Percentiles rank a stretch among this genome's conserved stretches.
Conservation (phyloP, 2,888 invertebrate genomes). For the Tholera decimalis region DNA sequence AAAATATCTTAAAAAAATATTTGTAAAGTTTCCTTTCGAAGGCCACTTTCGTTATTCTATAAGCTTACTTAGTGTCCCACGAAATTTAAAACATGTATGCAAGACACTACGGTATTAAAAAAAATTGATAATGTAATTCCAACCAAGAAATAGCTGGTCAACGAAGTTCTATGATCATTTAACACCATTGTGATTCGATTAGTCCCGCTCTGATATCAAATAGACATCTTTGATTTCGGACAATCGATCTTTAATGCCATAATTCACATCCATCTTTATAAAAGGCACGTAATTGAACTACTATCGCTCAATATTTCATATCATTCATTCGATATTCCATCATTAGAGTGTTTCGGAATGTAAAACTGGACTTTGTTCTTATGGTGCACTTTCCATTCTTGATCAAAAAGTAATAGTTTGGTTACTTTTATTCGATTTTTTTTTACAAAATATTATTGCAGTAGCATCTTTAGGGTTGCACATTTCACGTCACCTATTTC, state of each 20-base stretch:
- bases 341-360: slow-evolving; percentile 23
- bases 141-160: slow-evolving; percentile 57
- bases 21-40: too few relatives aligned
- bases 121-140: slow-evolving; percentile 32
- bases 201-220: slow-evolving; percentile 78
- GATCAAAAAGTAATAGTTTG: background rate
- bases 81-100: slow-evolving; percentile 23
- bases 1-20: too few relatives aligned
- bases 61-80: background rate
- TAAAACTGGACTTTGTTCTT: slow-evolving; percentile 16
- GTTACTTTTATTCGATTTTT: background rate
- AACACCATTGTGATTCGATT: slow-evolving; percentile 75
- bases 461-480: slow-evolving; percentile 33
- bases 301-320: slow-evolving; percentile 55
- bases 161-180: slow-evolving; percentile 64
- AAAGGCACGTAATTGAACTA: slow-evolving; percentile 60
- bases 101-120: slow-evolving; percentile 14
- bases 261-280: slow-evolving; percentile 68
- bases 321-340: slow-evolving; percentile 45
- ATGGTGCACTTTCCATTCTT: background rate
- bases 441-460: slow-evolving; percentile 9
- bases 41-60: background rate
- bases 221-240: slow-evolving; percentile 74
- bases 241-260: slow-evolving; percentile 72
- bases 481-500: slow-evolving; percentile 77